Evolutionary conservation across 2,113 vertebrate genomes (phyloP), one percentile per base, ranked within the genome.

Genomic region (Manacus vitellinus): DNA sequence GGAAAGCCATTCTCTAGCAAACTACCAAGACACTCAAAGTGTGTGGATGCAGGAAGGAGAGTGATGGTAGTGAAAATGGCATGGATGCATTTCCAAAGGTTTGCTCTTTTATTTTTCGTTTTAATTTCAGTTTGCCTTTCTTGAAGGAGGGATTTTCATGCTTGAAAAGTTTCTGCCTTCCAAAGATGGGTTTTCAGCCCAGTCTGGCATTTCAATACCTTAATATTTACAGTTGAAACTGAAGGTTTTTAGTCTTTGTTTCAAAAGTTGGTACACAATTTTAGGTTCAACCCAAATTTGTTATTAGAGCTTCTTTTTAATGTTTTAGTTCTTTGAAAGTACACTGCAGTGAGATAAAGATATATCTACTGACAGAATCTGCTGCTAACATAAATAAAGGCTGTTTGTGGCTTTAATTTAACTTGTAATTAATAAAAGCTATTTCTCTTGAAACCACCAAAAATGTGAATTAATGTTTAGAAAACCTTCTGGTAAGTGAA

Each of bases 401-500:
- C 65, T 77, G 73, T 56, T 93, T 81, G 59, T 79, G 43, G 62
- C 78, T 93, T 92, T 83, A 89, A 85, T 66, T 84, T 74, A 88
- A 85, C 27, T 41, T 19, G 24, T 76, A 76, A 93, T 91, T 96
- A 96, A 77, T 89, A 77, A 92, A 89, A 76, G 4, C 35, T 85
- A 39, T 91, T 91, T 96, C 74, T 85, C 67, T 83, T 74, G 44
- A 95, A 92, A 23, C 46, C 61, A 94, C 20, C 12, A 49, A 55
- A 96, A 92, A 94, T 30, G 46, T 73, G 73, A 73, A 85, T 94
- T 89, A 80, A 83, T 44, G 62, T 37, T 96, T 91, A 76, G 77
- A 91, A 94, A 96, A 62, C 84, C 86, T 94, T 88, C 84, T 95
- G 79, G 66, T 94, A 70, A 92, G 70, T 55, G 85, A 80, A 84